Evolutionary conservation across 23 tunicate genomes (phyloP).

Genomic region (Oikopleura dioica): DNA sequence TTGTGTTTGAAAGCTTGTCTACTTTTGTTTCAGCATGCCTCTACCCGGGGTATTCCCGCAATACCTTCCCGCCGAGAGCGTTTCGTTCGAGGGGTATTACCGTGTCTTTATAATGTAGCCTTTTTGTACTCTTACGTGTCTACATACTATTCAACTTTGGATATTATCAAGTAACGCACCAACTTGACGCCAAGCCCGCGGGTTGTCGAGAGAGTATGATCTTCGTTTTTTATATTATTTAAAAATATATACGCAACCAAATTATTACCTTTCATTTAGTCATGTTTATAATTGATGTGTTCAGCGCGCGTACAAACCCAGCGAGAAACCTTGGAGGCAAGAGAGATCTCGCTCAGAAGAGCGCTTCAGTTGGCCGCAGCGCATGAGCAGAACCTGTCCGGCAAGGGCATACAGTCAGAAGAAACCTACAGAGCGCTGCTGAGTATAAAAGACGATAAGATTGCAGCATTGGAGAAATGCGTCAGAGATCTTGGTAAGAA

Average conservation of each 20-base stretch:
- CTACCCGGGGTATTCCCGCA: no score
- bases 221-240: neutral
- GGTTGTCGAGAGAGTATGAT: no score
- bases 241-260: neutral
- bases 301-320: neutral
- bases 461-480: neutral
- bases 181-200: no score
- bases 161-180: no score
- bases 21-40: no score
- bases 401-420: neutral
- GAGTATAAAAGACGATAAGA: neutral
- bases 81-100: no score
- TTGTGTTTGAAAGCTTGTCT: no score
- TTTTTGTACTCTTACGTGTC: no score
- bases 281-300: neutral
- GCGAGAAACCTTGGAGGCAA: neutral
- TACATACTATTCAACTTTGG: no score
- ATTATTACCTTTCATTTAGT: neutral
- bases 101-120: no score
- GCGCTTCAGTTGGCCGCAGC: neutral
- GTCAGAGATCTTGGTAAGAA: neutral
- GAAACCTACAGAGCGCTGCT: neutral
- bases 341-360: neutral
- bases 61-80: no score
- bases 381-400: neutral